Evolutionary conservation across 2,797 vertebrate genomes (phyloP).

Genomic region (Merluccius polli): DNA sequence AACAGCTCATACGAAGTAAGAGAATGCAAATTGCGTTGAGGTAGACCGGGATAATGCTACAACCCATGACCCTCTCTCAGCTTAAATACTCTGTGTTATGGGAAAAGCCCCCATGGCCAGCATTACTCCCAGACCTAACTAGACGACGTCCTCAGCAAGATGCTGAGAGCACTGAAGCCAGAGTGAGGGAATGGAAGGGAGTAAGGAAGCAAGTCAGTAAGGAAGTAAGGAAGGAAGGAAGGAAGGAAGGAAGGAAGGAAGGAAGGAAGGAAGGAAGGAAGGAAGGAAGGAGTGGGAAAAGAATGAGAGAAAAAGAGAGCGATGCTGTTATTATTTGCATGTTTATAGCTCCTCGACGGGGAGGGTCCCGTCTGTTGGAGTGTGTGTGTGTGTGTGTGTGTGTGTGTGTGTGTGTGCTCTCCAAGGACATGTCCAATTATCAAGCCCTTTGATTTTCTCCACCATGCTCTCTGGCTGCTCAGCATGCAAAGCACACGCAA

Average conservation of each 20-base stretch:
- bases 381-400: conserved; percentile 38
- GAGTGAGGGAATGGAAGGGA: not conserved
- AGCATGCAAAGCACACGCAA: conserved; percentile 22
- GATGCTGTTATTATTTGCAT: conserved; percentile 70
- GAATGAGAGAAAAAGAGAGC: conserved; percentile 33
- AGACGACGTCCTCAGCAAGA: conserved; percentile 37
- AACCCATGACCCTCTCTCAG: not conserved
- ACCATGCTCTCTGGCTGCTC: conserved; percentile 47
- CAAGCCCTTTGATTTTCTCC: conserved; percentile 61
- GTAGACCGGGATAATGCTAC: not conserved
- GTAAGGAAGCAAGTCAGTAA: not conserved
- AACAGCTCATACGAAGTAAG: too few species aligned
- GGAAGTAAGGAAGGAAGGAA: not conserved
- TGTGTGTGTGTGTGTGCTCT: conserved; percentile 38
- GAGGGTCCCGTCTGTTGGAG: conserved; percentile 38
- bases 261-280: not conserved
- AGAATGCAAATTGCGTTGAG: not conserved
- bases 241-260: conserved; percentile 23
- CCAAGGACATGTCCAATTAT: conserved; percentile 72
- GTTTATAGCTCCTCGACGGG: conserved; percentile 70
- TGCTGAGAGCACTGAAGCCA: conserved; percentile 36
- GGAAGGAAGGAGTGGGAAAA: conserved; percentile 23
- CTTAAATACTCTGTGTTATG: not conserved
- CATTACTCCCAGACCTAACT: conserved; percentile 35
- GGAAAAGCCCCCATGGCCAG: not conserved